Conservation (phyloP, 2,888 invertebrate genomes). For the Clunio marinus region DNA sequence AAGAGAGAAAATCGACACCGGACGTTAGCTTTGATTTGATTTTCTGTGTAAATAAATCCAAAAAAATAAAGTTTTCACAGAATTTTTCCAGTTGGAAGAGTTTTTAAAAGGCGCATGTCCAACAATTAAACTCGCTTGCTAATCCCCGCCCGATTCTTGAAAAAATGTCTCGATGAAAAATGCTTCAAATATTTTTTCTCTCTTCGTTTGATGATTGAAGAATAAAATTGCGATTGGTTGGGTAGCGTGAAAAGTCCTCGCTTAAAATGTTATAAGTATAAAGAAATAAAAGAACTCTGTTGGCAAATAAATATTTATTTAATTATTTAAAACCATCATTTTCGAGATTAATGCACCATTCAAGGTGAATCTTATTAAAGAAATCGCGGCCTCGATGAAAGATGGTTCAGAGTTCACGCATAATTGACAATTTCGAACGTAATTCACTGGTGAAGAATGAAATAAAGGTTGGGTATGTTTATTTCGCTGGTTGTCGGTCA, state of each 20-base stretch:
- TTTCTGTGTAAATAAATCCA: conserved; percentile 37
- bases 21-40: conserved; percentile 38
- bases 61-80: conserved; percentile 32
- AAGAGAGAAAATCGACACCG: conserved; percentile 24
- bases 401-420: conserved; percentile 37
- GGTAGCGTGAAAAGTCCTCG: not conserved
- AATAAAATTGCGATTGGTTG: conserved; percentile 30
- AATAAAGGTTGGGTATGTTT: conserved; percentile 39
- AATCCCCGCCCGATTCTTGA: conserved; percentile 29
- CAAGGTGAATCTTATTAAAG: no score
- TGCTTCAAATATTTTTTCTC: not conserved
- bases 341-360: no score
- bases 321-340: no score
- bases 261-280: no score
- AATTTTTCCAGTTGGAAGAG: conserved; percentile 37
- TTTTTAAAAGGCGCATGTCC: conserved; percentile 35
- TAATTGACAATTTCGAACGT: conserved; percentile 36
- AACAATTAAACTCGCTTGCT: conserved; percentile 29
- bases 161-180: not conserved
- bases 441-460: conserved; percentile 3
- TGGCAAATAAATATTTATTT: no score
- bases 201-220: no score
- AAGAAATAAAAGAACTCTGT: no score
- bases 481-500: conserved; percentile 30
- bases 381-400: not conserved